Evolutionary conservation across 2,113 vertebrate genomes (phyloP).

Genomic region (Nibea albiflora): DNA sequence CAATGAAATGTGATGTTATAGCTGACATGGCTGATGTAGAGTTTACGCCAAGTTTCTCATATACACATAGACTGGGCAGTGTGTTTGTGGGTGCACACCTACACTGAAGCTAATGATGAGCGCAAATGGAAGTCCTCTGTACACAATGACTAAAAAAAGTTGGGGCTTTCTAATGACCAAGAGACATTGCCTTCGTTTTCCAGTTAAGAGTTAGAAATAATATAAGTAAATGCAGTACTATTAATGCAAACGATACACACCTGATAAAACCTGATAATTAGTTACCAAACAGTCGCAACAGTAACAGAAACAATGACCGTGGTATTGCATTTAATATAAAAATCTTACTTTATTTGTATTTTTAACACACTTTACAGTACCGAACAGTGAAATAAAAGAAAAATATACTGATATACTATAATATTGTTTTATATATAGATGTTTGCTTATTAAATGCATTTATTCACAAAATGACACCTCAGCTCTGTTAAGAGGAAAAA

Average conservation of each 20-base stretch:
- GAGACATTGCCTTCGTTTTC: neutral
- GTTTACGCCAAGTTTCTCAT: neutral
- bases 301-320: constrained; percentile 29
- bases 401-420: constrained; percentile 88
- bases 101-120: neutral
- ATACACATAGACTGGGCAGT: neutral
- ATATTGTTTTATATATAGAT: constrained; percentile 85
- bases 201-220: neutral
- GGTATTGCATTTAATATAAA: constrained; percentile 79
- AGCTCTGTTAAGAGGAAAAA: constrained; percentile 85
- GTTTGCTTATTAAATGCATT: constrained; percentile 89
- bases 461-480: constrained; percentile 89
- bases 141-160: neutral
- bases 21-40: neutral
- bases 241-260: neutral
- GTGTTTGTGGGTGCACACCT: neutral
- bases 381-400: constrained; percentile 89
- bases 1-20: neutral
- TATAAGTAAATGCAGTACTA: neutral
- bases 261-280: constrained; percentile 4
- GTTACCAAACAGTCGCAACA: neutral
- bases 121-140: neutral
- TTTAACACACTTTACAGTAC: constrained; percentile 90
- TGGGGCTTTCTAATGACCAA: neutral
- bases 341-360: constrained; percentile 89